phyloP scores from a whole-genome alignment of 2,888 invertebrate species.

The Caenorhabditis angaria region DNA sequence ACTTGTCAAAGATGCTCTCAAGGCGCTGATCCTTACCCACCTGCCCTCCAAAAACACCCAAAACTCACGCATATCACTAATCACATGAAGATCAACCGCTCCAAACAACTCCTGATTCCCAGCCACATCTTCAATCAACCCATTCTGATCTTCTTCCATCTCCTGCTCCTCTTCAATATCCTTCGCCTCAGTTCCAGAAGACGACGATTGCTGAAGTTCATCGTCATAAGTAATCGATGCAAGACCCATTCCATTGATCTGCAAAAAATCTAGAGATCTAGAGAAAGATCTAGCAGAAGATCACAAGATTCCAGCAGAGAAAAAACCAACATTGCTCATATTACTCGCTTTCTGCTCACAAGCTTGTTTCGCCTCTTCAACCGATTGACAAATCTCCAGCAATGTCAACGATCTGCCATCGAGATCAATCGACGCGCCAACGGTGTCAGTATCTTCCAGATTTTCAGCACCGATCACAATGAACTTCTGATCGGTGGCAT shows the following conservation, averaged over 20 bases:
- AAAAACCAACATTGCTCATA: slow-evolving; percentile 10
- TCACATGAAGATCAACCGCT: slow-evolving; percentile 14
- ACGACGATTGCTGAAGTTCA: slow-evolving; percentile 35
- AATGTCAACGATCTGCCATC: slow-evolving; percentile 39
- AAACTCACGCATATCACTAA: slow-evolving; percentile 35
- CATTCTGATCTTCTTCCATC: slow-evolving; percentile 26
- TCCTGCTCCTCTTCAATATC: slow-evolving; percentile 18
- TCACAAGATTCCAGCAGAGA: not conserved
- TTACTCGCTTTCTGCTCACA: slow-evolving; percentile 30
- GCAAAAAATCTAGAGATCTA: slow-evolving; percentile 10
- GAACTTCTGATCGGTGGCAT: slow-evolving; percentile 32
- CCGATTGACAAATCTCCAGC: slow-evolving; percentile 36
- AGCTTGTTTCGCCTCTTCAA: slow-evolving; percentile 31
- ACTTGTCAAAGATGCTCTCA: too few species aligned
- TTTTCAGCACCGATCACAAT: slow-evolving; percentile 19
- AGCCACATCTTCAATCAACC: slow-evolving; percentile 5
- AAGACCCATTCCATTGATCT: slow-evolving; percentile 43
- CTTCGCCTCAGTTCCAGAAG: slow-evolving; percentile 28
- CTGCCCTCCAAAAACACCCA: not conserved
- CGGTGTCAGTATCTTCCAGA: not conserved
- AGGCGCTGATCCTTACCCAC: too few species aligned
- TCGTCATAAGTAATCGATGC: slow-evolving; percentile 31
- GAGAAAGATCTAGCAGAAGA: not conserved
- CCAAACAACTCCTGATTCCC: not conserved
- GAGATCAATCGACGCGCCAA: slow-evolving; percentile 27